Base-by-base conservation (phyloP, 2,797 vertebrate species). In the Ciconia nigra region DNA sequence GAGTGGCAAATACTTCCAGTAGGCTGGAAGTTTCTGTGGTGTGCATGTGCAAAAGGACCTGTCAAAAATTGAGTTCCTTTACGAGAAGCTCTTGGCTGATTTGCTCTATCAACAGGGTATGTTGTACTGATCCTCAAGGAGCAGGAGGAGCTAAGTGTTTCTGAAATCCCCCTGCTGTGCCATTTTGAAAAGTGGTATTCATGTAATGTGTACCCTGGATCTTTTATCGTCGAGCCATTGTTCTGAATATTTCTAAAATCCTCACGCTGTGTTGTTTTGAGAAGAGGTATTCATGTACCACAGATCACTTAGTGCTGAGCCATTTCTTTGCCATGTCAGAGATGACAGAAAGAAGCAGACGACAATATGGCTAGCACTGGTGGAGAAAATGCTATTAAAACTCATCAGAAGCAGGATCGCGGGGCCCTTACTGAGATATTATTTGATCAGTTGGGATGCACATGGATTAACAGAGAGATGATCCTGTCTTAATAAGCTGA, bases 121-220 rank as follows among this genome's bases (percentile, higher is more conserved):
- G 83, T 85, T 83, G 42, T 95, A 90, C 83, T 59, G 62, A 92
- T 95, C 78, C 72, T 95, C 63, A 81, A 94, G 72, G 46, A 97
- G 44, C 87, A 90, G 65, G 87, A 95, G 78, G 86, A 93, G 69
- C 70, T 89, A 93, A 93, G 83, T 73, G 35, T 94, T 94, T 95
- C 93, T 92, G 89, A 95, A 97, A 89, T 94, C 55, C 39, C 94
- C 95, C 91, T 3, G 72, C 96, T 96, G 96, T 91, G 94, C 63
- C 66, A 89, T 96, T 97, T 95, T 95, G 89, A 97, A 96, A 94
- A 97, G 83, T 88, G 21, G 28, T 86, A 95, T 97, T 97, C 92
- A 87, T 83, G 63, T 93, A 95, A 83, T 29, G 41, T 89, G 84
- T 90, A 87, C 65, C 44, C 65, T 78, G 74, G 62, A 84, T 96